Evolutionary conservation across 2,113 vertebrate species (phyloP).

Genomic region (Nestor notabilis): DNA sequence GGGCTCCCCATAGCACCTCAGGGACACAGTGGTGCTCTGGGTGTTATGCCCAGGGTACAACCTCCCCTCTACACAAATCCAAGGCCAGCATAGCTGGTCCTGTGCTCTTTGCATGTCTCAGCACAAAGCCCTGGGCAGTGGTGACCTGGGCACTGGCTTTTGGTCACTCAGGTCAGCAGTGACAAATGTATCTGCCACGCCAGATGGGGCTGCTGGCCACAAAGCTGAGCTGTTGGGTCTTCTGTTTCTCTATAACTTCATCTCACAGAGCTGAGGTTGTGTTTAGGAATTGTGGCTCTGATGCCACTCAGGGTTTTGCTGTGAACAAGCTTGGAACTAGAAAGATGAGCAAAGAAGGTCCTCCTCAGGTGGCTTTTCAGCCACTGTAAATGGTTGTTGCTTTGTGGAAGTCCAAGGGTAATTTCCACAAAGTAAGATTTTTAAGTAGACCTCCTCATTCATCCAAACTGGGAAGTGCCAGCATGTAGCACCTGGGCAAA

Average conservation of each 20-base stretch:
- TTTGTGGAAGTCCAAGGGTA: not conserved
- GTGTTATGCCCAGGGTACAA: fast-evolving
- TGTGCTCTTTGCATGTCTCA: not conserved
- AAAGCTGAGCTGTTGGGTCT: not conserved
- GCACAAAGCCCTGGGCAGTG: not conserved
- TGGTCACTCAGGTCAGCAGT: not conserved
- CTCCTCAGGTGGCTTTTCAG: not conserved
- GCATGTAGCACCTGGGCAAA: not conserved
- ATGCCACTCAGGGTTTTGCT: not conserved
- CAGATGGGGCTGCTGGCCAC: not conserved
- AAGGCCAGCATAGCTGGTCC: fast-evolving
- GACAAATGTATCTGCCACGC: not conserved
- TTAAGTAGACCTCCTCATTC: not conserved
- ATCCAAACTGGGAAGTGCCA: not conserved
- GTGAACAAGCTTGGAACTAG: not conserved
- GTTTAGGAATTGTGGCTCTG: fast-evolving
- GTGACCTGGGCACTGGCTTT: not conserved
- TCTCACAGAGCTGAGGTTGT: not conserved
- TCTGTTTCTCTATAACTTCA: not conserved
- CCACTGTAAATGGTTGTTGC: not conserved
- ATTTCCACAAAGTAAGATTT: not conserved
- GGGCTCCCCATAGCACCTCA: not conserved
- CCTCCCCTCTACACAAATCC: no score
- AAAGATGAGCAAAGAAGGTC: not conserved
- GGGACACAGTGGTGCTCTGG: not conserved